These are phyloP conservation scores for Jordanella pulchra DNA, from an alignment of 2,797 vertebrate species.

Conservation along the genomic window DNA sequence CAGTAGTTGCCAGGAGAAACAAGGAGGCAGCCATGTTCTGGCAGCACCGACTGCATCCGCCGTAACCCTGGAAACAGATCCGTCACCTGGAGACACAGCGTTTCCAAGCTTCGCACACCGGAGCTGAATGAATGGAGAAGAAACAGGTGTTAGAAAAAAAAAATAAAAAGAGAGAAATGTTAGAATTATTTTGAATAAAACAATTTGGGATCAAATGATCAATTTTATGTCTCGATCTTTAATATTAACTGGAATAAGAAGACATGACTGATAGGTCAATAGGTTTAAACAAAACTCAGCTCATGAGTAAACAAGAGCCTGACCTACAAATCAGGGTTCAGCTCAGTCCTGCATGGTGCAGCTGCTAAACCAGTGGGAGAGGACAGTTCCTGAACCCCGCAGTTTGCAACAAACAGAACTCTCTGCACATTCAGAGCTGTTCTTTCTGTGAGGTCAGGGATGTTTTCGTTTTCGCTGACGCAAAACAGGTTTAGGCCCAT, in stretches of 20 bases:
- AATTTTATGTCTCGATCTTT: neutral
- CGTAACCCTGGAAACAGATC: slow-evolving; percentile 91
- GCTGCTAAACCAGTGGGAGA: slow-evolving; percentile 10
- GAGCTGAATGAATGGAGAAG: slow-evolving; percentile 65
- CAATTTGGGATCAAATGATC: neutral
- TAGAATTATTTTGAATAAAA: neutral
- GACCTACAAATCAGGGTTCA: neutral
- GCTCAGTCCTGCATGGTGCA: slow-evolving; percentile 7
- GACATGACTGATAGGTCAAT: neutral
- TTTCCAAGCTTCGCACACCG: slow-evolving; percentile 86
- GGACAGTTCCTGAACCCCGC: slow-evolving; percentile 1
- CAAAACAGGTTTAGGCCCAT: neutral
- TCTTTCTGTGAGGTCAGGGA: neutral
- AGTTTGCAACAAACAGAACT: neutral
- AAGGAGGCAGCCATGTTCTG: slow-evolving; percentile 93
- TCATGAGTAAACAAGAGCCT: slow-evolving; percentile 1
- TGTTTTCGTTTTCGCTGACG: neutral
- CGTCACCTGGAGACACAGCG: slow-evolving; percentile 92
- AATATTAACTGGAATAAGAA: neutral
- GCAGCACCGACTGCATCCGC: slow-evolving; percentile 88
- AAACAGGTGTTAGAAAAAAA: neutral
- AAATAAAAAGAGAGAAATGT: neutral
- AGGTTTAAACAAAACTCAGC: neutral
- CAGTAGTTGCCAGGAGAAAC: slow-evolving; percentile 97
- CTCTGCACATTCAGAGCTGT: neutral